These are phyloP conservation scores for Sisor rabdophorus DNA, from an alignment of 2,113 vertebrate genomes.

Conservation along the genomic window DNA sequence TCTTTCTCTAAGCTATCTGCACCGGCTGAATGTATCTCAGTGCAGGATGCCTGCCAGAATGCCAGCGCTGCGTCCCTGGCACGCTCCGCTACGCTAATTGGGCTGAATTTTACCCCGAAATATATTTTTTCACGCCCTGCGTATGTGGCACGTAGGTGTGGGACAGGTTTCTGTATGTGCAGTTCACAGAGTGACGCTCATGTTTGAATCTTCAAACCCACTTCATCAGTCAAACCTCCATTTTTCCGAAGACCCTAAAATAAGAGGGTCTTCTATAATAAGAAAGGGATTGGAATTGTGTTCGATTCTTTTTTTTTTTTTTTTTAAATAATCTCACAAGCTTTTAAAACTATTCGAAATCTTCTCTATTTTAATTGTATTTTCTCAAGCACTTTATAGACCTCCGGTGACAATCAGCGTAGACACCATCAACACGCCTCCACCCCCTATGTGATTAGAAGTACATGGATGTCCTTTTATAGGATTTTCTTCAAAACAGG, in stretches of 20 bases:
- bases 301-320: too few species aligned
- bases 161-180: conserved; percentile 21
- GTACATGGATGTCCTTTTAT: neutral
- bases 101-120: conserved; percentile 16
- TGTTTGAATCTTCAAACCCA: neutral
- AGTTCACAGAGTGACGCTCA: conserved; percentile 10
- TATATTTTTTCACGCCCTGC: conserved; percentile 7
- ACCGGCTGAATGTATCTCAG: conserved; percentile 46
- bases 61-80: conserved; percentile 27
- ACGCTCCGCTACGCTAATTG: conserved; percentile 20
- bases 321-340: neutral
- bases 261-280: neutral
- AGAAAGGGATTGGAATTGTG: neutral
- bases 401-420: conserved; percentile 24
- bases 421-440: neutral
- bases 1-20: conserved; percentile 37
- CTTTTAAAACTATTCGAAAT: neutral
- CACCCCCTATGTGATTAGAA: neutral
- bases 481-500: neutral
- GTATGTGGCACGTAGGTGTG: neutral
- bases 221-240: conserved; percentile 15
- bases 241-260: neutral
- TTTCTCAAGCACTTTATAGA: conserved; percentile 43
- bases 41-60: conserved; percentile 34
- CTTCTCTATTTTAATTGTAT: neutral